Evolutionary conservation across 2,797 vertebrate species (phyloP).

Genomic region (Platalea minor): DNA sequence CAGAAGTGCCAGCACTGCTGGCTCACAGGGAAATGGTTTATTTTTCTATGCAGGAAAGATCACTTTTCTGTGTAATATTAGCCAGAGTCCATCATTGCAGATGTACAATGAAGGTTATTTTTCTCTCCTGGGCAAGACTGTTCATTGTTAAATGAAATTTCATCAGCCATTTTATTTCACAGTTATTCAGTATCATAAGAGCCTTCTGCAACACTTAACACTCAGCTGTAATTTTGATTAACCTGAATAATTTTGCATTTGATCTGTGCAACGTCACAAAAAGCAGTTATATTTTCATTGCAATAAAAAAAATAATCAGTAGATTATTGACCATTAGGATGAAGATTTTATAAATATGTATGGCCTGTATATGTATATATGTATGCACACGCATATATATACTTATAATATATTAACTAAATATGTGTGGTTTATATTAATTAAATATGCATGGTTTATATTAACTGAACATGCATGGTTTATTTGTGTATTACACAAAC

Average conservation of each 20-base stretch:
- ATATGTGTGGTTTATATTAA: no score
- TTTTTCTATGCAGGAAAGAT: neutral
- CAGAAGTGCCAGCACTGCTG: fast-evolving
- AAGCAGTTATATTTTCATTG: neutral
- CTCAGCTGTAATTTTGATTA: constrained; percentile 33
- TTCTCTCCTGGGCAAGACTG: neutral
- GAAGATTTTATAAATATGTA: neutral
- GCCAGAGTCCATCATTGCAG: neutral
- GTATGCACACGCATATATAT: neutral
- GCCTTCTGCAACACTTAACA: neutral
- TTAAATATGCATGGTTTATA: fast-evolving
- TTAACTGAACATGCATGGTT: fast-evolving
- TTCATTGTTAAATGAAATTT: constrained; percentile 9
- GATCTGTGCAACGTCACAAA: neutral
- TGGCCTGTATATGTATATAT: neutral
- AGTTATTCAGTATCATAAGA: neutral
- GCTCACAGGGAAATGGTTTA: neutral
- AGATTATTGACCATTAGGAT: neutral
- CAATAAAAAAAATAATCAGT: neutral
- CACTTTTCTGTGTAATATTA: neutral
- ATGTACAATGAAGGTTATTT: neutral
- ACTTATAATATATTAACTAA: no score
- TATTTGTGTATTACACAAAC: neutral
- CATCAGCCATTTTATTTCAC: constrained; percentile 19
- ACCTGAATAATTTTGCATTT: constrained; percentile 43